phyloP scores from a whole-genome alignment of 1,140 invertebrate genomes.

The Ceratina japonica region DNA sequence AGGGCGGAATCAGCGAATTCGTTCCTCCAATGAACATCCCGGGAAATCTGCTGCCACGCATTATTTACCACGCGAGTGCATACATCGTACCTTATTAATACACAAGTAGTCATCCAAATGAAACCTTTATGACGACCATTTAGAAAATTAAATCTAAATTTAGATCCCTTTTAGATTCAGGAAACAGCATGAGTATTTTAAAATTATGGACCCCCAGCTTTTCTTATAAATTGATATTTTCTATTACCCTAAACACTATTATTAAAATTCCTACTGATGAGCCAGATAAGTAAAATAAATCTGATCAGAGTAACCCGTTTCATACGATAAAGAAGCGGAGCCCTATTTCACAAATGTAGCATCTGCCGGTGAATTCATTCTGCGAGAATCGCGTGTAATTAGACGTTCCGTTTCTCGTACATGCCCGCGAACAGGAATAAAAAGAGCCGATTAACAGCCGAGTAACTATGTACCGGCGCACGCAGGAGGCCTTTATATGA shows the following conservation, averaged over 20 bases:
- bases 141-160: no score
- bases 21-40: conserved; percentile 39
- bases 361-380: background rate
- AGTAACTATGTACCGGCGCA: conserved; percentile 8
- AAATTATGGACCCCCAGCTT: no score
- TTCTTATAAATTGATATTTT: no score
- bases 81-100: background rate
- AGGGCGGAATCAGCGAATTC: conserved; percentile 47
- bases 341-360: background rate
- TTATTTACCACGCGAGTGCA: conserved; percentile 13
- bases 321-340: background rate
- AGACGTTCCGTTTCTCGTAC: background rate
- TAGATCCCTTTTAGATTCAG: no score
- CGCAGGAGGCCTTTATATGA: no score
- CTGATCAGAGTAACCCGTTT: background rate
- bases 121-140: no score
- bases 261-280: no score
- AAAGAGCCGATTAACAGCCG: conserved; percentile 15
- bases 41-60: conserved; percentile 32
- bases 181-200: no score
- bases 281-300: no score
- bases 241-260: no score
- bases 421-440: background rate
- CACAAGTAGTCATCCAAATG: no score
- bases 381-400: background rate